Evolutionary conservation across 2,113 vertebrate genomes (phyloP), one percentile per base, ranked within the genome.

Genomic region (Hucho hucho): DNA sequence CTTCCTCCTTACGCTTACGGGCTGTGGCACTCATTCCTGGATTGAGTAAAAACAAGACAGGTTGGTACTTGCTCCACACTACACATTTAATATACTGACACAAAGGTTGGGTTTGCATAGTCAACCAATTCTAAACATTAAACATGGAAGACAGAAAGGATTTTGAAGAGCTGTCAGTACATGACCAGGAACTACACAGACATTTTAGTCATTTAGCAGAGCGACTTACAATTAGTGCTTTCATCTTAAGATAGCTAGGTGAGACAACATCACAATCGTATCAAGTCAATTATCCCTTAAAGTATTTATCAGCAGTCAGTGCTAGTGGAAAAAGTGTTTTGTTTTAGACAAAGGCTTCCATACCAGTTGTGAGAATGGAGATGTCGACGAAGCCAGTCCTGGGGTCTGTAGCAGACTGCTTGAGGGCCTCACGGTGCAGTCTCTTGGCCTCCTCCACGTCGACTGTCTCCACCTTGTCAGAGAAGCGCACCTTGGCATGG

Each of bases 381-480:
- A 99, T 97, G 82, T 99, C 98, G 66, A 99, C 98, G 58, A 99
- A 98, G 67, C 98, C 98, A 0, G 97, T 99, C 74, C 94, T 94
- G 18, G 98, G 98, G 72, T 99, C 98, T 0, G 98, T 99, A 3
- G 98, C 97, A 2, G 98, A 96, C 79, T 99, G 98, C 80, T 99
- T 99, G 70, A 99, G 93, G 4, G 98, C 98, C 79, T 99, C 98
- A 25, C 97, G 88, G 82, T 99, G 97, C 24, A 99, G 95, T 63
- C 97, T 92, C 80, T 97, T 99, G 5, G 98, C 98, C 83, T 99
- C 97, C 87, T 99, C 98, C 28, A 99, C 98, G 6, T 99, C 97
- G 4, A 97, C 86, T 2, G 87, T 95, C 90, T 98, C 97, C 5
- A 99, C 98, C 81, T 95, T 97, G 59, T 91, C 90, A 0, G 95